These are phyloP conservation scores for Isurus oxyrinchus DNA, from an alignment of 2,113 vertebrate genomes.

Conservation along the genomic window DNA sequence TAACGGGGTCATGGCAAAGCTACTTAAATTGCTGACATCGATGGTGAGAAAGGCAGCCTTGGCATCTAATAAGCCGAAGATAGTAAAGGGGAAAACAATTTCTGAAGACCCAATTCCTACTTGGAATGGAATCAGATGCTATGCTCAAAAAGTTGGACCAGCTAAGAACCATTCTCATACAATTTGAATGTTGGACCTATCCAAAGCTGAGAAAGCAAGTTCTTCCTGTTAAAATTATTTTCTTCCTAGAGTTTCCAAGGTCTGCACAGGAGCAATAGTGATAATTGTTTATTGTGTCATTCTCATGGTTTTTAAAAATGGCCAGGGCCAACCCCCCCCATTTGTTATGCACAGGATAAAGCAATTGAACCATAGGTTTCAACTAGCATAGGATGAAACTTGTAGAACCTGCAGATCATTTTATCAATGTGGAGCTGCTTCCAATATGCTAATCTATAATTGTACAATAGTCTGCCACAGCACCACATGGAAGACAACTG, in stretches of 20 bases:
- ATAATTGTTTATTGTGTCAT: background rate
- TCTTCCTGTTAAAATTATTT: background rate
- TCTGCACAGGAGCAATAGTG: background rate
- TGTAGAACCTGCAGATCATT: background rate
- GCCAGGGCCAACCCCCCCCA: too few relatives aligned
- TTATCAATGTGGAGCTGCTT: background rate
- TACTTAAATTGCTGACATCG: background rate
- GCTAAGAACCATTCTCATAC: background rate
- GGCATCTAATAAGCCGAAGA: background rate
- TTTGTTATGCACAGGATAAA: background rate
- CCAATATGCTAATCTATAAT: conserved; percentile 10
- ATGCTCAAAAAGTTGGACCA: background rate
- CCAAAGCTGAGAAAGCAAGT: background rate
- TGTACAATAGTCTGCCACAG: conserved; percentile 12
- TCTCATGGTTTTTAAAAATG: background rate
- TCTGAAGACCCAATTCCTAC: background rate
- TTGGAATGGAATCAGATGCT: background rate
- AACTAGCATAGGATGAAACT: background rate
- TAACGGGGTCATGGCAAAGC: background rate
- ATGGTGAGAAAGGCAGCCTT: background rate
- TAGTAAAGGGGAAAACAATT: background rate
- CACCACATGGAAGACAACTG: conserved; percentile 34
- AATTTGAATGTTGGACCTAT: background rate
- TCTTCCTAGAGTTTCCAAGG: background rate
- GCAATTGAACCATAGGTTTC: background rate